Percentiles rank a stretch among this genome's conserved stretches.
phyloP scores from a whole-genome alignment of 2,113 vertebrate species.

The Zingel zingel region DNA sequence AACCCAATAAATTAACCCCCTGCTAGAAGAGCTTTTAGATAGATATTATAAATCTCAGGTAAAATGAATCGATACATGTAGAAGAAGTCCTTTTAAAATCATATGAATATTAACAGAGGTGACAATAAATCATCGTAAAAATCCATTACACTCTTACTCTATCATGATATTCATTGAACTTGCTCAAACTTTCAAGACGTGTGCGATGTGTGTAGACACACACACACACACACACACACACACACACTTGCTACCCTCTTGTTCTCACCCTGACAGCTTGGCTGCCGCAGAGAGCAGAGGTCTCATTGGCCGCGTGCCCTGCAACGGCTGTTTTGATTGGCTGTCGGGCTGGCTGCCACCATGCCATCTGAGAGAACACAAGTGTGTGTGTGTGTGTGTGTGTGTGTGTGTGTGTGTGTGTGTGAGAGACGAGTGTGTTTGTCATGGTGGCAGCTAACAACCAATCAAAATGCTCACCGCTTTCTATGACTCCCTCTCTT shows the following conservation, averaged over 20 bases:
- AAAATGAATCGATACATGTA: neutral
- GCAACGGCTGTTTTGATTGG: constrained; percentile 66
- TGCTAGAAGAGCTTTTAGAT: neutral
- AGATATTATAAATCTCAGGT: neutral
- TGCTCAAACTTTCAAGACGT: neutral
- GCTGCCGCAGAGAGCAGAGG: constrained; percentile 65
- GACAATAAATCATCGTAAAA: neutral
- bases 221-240: constrained; percentile 11
- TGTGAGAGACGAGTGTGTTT: constrained; percentile 24
- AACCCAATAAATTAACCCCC: neutral
- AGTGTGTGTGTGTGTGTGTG: constrained; percentile 23
- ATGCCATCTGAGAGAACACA: constrained; percentile 51
- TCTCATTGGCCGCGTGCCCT: constrained; percentile 69
- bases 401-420: constrained; percentile 6
- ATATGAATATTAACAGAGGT: neutral
- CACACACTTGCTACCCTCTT: constrained; percentile 39
- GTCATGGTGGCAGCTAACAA: constrained; percentile 27
- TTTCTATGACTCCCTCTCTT: neutral
- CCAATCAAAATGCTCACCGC: neutral
- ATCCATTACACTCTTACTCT: neutral
- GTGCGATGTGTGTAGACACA: neutral
- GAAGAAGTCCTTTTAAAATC: neutral
- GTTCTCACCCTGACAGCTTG: constrained; percentile 72
- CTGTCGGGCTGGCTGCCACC: constrained; percentile 58
- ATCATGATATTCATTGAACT: neutral